Base-by-base conservation (phyloP, 2,113 vertebrate genomes). In the Alces alces region DNA sequence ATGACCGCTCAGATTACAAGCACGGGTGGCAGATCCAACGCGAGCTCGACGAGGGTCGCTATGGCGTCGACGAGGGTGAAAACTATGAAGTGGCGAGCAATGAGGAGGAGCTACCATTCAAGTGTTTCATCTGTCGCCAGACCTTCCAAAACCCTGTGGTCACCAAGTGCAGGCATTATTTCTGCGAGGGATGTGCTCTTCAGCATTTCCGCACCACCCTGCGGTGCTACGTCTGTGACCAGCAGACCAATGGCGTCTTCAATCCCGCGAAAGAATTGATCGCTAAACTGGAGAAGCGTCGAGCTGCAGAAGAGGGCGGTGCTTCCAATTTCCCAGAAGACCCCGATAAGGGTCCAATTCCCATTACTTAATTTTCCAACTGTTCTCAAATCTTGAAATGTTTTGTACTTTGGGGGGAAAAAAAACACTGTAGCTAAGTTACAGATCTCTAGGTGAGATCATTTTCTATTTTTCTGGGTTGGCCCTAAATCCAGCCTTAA, bases 321-420 rank as follows among this genome's bases (percentile, higher is more conserved):
- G 70, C 70, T 43, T 76, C 70, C 43, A 27, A 4, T 76, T 43
- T 43, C 23, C 21, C 39, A 43, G 70, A 76, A 43, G 70, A 76
- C 70, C 39, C 39, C 23, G 23, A 43, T 76, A 43, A 27, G 23
- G 23, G 39, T 76, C 12, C 39, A 27, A 7, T 14, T 43, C 39
- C 6, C 70, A 27, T 43, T 15, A 76, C 88, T 89, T 98, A 95
- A 86, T 39, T 92, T 86, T 92, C 70, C n/a, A 36, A 9, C 70
- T 55, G 73, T 87, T 95, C 64, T 80, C 52, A 89, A 66, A 85
- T 60, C 50, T 90, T 64, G 80, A 91, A 98, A 97, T 90, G 25
- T 47, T 96, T 93, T 36, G 33, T 54, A 84, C 64, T 93, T 85
- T 97, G 86, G 43, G 54, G 64, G 0, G 2, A 4, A 70, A n/a